Evolutionary conservation across 2,888 invertebrate genomes (phyloP), one percentile per base, ranked within the genome.

Genomic region (Polia nebulosa): DNA sequence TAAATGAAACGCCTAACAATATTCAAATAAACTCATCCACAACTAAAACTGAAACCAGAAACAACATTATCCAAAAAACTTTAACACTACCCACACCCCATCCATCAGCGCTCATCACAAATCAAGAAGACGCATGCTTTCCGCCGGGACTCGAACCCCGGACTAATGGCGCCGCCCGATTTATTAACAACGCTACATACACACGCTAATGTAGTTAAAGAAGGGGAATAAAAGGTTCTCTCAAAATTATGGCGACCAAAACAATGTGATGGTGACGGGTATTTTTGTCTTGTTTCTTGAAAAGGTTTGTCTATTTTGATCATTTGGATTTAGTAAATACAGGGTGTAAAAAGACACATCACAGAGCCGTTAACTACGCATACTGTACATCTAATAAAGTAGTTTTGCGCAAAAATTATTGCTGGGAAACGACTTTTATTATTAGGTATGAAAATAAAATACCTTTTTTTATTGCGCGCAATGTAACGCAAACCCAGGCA

Each of bases 121-220:
- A 95, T 94, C 94, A 94, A 87, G 90, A 91, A 94, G 94, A 94
- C 92, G 88, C 91, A 95, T 93, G 94, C 87, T 90, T 94, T 94
- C 95, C 94, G 93, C 89, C 85, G 87, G 89, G 90, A 84, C 84
- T 87, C 90, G 88, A 92, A 91, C 90, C 89, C 87, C 84, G 81
- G 86, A 85, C 89, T 92, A 91, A 92, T 92, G 92, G 91, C 89
- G 88, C 87, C 88, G 88, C 80, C 85, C 89, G 89, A 92, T 93
- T 92, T 93, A 94, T 94, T 92, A 91, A 89, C 83, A 82, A 72
- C 81, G 80, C 90, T 85, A 81, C 83, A 86, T 83, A 88, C 88
- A 91, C 91, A 91, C 84, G 89, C 84, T 90, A 89, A 91, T 87
- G 83, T 76, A 88, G 89, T 93, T 91, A 92, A 87, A 82, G 85